phyloP scores from a whole-genome alignment of 2,113 vertebrate genomes.

The Enhydra lutris region DNA sequence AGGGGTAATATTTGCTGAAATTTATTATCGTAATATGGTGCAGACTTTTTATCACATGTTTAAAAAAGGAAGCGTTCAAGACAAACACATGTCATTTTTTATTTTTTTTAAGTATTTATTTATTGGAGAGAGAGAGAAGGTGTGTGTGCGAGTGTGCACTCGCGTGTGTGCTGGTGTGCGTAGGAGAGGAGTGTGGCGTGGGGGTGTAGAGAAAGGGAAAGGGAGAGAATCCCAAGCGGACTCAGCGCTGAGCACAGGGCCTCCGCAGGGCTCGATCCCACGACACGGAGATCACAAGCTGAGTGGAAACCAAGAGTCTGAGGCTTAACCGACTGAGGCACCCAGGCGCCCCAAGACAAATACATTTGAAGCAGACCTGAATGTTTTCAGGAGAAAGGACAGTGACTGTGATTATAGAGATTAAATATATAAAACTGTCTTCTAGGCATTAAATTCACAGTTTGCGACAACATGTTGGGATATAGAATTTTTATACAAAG shows the following conservation, averaged over 20 bases:
- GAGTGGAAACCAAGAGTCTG: background rate
- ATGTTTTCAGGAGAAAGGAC: slow-evolving; percentile 13
- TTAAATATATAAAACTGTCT: slow-evolving; percentile 12
- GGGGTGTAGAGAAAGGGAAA: background rate
- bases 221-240: background rate
- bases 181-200: background rate
- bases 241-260: background rate
- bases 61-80: background rate
- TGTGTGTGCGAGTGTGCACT: background rate
- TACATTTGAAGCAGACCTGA: background rate
- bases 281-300: background rate
- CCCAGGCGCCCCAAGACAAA: background rate
- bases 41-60: background rate
- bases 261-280: background rate
- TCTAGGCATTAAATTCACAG: background rate
- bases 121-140: background rate
- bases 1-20: background rate
- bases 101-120: background rate
- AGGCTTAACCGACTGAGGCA: background rate
- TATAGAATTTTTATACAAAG: background rate
- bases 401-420: background rate
- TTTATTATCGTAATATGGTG: background rate
- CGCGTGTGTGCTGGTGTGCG: background rate
- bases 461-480: background rate
- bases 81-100: background rate